Percentiles rank a stretch among this genome's conserved stretches.
Evolutionary conservation across 2,113 vertebrate genomes (phyloP).

Genomic region (Oryzias woworae): DNA sequence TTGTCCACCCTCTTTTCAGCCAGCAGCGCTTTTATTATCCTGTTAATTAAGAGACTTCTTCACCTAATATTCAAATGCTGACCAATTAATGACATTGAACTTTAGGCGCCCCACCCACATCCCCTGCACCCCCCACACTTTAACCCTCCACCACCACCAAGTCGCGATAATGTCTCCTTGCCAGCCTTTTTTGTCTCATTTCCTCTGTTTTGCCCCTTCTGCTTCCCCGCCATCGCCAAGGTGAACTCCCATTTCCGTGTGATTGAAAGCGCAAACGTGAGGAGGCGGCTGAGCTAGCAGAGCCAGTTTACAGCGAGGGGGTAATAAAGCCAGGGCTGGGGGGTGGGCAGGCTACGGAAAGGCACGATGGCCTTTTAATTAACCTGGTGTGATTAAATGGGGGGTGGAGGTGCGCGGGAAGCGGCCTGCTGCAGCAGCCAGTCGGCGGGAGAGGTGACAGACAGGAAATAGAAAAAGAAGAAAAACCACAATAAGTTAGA

Average conservation of each 20-base stretch:
- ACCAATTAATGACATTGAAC: constrained; percentile 87
- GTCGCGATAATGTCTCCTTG: constrained; percentile 2
- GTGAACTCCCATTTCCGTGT: constrained; percentile 61
- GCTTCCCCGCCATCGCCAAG: constrained; percentile 55
- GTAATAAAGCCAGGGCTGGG: constrained; percentile 72
- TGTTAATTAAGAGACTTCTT: constrained; percentile 85
- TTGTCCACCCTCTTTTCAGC: constrained; percentile 39
- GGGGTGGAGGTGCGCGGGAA: constrained; percentile 39
- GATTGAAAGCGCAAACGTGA: constrained; percentile 46
- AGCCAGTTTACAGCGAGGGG: constrained; percentile 65
- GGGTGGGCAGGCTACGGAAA: constrained; percentile 64
- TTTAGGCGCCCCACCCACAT: constrained; percentile 74
- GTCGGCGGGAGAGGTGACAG: constrained; percentile 46
- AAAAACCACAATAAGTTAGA: constrained; percentile 35
- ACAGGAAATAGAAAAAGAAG: constrained; percentile 56
- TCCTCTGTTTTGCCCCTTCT: constrained; percentile 46
- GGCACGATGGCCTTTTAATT: constrained; percentile 82
- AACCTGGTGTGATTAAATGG: constrained; percentile 86
- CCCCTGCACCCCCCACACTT: not conserved
- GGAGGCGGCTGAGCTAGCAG: constrained; percentile 71
- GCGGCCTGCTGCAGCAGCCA: constrained; percentile 37
- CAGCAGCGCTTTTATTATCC: constrained; percentile 80
- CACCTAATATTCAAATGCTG: constrained; percentile 86
- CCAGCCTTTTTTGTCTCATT: constrained; percentile 46
- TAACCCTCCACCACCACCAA: constrained; percentile 52